Percentiles rank a stretch among this genome's conserved stretches.
phyloP scores from a whole-genome alignment of 2,797 vertebrate species.

The Tympanoctomys barrerae region DNA sequence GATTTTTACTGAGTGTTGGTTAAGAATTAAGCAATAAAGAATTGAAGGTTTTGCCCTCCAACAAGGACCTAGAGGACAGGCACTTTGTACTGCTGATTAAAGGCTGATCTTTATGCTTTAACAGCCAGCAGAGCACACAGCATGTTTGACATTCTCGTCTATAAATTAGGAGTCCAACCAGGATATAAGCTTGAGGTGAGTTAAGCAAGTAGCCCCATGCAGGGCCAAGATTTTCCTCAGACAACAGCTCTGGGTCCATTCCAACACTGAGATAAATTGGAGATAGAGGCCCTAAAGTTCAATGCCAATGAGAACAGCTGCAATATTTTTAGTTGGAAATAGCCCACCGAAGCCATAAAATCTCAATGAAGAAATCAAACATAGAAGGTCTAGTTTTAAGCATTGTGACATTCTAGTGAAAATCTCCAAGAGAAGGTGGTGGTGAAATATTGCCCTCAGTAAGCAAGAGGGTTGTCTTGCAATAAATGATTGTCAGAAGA shows the following conservation, averaged over 20 bases:
- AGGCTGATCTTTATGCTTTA: slow-evolving; percentile 52
- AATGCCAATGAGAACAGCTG: slow-evolving; percentile 79
- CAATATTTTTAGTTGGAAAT: slow-evolving; percentile 77
- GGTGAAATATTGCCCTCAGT: slow-evolving; percentile 55
- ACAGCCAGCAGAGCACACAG: slow-evolving; percentile 53
- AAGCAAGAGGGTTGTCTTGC: slow-evolving; percentile 62
- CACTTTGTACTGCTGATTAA: slow-evolving; percentile 55
- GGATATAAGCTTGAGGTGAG: slow-evolving; percentile 57
- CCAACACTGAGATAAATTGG: slow-evolving; percentile 69
- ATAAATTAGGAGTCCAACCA: slow-evolving; percentile 70
- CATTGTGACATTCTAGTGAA: slow-evolving; percentile 70
- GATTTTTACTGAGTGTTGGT: not conserved
- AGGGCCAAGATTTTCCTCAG: slow-evolving; percentile 50
- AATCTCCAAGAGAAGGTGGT: slow-evolving; percentile 38
- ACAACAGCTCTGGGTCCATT: slow-evolving; percentile 74
- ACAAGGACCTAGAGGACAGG: slow-evolving; percentile 43
- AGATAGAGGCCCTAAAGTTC: slow-evolving; percentile 75
- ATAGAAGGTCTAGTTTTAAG: slow-evolving; percentile 75
- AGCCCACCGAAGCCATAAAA: slow-evolving; percentile 71
- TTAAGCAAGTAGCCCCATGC: slow-evolving; percentile 3
- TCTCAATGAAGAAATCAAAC: slow-evolving; percentile 79
- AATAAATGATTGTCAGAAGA: slow-evolving; percentile 58
- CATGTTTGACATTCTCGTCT: slow-evolving; percentile 59
- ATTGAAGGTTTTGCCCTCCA: slow-evolving; percentile 58
- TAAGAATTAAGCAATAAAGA: slow-evolving; percentile 22